These are phyloP conservation scores for Marisa cornuarietis DNA, from an alignment of 1,140 invertebrate species.

Conservation along the genomic window DNA sequence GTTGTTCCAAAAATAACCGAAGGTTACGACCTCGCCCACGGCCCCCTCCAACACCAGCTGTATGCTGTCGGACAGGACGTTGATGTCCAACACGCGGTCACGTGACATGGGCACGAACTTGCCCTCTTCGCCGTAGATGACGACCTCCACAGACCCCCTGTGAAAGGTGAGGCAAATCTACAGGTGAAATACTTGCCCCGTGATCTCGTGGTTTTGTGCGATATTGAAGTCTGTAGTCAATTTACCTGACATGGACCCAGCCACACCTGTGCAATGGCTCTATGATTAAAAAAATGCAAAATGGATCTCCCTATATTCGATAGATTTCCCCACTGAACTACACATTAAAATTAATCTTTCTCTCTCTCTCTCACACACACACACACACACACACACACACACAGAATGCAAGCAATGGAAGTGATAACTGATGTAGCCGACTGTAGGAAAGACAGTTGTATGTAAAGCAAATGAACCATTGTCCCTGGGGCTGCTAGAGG, in stretches of 20 bases:
- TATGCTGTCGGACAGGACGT: not conserved
- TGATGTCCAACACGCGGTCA: not conserved
- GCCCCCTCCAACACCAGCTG: not conserved
- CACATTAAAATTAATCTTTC: no score
- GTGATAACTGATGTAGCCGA: no score
- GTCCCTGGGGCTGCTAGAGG: no score
- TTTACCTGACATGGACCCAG: not conserved
- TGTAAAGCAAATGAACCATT: no score
- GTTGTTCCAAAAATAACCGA: not conserved
- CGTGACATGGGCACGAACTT: conserved; percentile 13
- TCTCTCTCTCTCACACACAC: no score
- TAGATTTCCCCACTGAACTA: no score
- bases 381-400: no score
- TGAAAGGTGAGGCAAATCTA: not conserved
- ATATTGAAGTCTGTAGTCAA: not conserved
- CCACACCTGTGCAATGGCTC: not conserved
- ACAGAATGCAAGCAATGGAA: no score
- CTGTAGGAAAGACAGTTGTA: no score
- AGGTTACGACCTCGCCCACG: not conserved
- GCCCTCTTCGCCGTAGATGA: not conserved
- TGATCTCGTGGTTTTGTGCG: not conserved
- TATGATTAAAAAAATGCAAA: not conserved
- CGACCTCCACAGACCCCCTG: not conserved
- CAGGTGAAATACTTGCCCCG: not conserved
- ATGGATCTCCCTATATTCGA: not conserved